Conservation (phyloP, 2,797 vertebrate genomes). For the Agapornis canus region DNA sequence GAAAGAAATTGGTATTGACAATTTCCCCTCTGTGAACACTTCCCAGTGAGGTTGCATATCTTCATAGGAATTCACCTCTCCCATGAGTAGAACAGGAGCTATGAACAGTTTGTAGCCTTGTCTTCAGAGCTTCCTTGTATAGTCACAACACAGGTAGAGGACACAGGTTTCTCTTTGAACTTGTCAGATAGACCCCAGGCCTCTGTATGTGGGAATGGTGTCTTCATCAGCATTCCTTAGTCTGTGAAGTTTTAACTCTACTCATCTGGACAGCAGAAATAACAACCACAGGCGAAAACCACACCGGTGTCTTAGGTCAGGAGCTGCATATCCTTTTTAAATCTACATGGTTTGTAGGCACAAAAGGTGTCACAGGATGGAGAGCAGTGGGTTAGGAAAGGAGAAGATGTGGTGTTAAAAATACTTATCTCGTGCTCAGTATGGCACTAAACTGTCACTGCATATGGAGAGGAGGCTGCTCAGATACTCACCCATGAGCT, state of each 20-base stretch:
- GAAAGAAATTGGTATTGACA: neutral
- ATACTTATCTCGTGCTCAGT: neutral
- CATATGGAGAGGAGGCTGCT: neutral
- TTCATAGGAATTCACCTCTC: neutral
- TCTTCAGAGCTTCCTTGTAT: neutral
- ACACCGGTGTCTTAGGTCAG: neutral
- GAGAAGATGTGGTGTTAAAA: neutral
- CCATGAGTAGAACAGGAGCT: neutral
- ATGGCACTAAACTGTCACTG: neutral
- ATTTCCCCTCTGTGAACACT: neutral
- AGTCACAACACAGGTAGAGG: neutral
- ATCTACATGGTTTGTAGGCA: neutral
- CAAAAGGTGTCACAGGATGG: neutral
- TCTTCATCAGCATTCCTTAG: neutral
- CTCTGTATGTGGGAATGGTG: neutral
- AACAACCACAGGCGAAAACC: neutral
- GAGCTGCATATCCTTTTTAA: neutral
- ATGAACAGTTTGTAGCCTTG: neutral
- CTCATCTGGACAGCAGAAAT: neutral
- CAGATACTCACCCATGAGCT: rapidly evolving
- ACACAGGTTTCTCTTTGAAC: neutral
- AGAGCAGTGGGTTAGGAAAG: neutral
- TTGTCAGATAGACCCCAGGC: neutral
- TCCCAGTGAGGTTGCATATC: neutral
- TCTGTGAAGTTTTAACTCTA: neutral